Base-by-base conservation (phyloP, 2,888 invertebrate genomes). In the Drosophila fungiperda region DNA sequence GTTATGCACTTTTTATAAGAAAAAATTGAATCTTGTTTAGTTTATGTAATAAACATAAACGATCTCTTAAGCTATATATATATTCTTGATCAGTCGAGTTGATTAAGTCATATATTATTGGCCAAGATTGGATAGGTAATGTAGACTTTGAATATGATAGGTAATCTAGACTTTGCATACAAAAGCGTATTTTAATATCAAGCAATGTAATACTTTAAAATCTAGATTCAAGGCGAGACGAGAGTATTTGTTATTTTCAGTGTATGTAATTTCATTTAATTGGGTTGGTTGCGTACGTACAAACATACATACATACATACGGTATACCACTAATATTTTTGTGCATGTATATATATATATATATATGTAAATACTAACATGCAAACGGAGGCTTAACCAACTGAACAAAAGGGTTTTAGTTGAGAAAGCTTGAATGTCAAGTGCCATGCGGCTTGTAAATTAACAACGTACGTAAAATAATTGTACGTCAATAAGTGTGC, bases 401-500 rank as follows among this genome's bases (percentile, higher is more conserved):
- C 55, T 57, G 29, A 42, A 57, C 12, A n/a, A 42, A 57, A 57
- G 29, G 40, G 57, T 57, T 42, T 53, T 58, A 49, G 38, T 58
- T 64, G 64, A 32, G 57, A 57, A 57, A 42, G 57, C 40, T 42
- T 42, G 42, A 42, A 17, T 42, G 57, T 57, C 40, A 57, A 42
- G n/a, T 52, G 29, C 11, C 42, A 12, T 20, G 42, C n/a, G 7
- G 38, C 17, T 54, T 38, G 36, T 29, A 29, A n/a, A 23, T 2
- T 35, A 20, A 45, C n/a, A 53, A 40, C 15, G 40, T 32, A 26
- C 29, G 26, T 26, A 26, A 26, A 26, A 26, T 26, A 49, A n/a
- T n/a, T 38, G 36, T 29, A 29, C 26, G 15, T 20, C 29, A 29
- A 3, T 23, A 15, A 20, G 12, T 36, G 15, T 60, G 32, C 7